Evolutionary conservation across 1,140 invertebrate genomes (phyloP), one percentile per base, ranked within the genome.

Genomic region (Plutomurus gul): DNA sequence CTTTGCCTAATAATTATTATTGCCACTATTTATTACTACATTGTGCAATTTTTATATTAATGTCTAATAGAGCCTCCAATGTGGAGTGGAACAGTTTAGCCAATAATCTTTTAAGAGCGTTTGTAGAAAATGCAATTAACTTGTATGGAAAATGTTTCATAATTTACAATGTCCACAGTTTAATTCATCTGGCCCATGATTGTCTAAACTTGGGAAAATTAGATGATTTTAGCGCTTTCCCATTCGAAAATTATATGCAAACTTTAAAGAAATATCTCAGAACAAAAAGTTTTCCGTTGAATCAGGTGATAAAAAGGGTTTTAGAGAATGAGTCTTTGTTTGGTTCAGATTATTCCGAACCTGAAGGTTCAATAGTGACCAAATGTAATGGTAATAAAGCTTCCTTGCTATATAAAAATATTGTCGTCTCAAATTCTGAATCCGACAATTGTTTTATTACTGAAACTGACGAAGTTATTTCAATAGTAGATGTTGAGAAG

Each of bases 221-320:
- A 30, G 86, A 88, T 78, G 82, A 81, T 22, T 85, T 85, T 76
- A 86, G 85, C 70, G 84, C 86, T 25, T 89, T 88, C 81, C 80
- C 81, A 27, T 89, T 88, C 85, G 87, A 89, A 85, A 88, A 86
- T 81, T 86, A 51, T 46, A 36, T 81, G 39, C 46, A 75, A n/a
- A 49, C 30, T 10, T 16, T 79, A 20, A 81, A 79, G 60, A n/a
- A 60, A 3, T 56, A 37, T 6, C 7, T 82, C 5, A n/a, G 80
- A 20, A 43, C 46, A 13, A 37, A 75, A 33, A 74, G 43, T 8
- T 11, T 25, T 16, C 56, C 18, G 16, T 30, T 78, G 16, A 27
- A 25, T 11, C 80, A 81, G 25, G 65, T 78, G 8, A 43, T 81
- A 13, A 81, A 75, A 3, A 74, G 80, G 36, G 18, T 75, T 73